phyloP scores from a whole-genome alignment of 2,113 vertebrate species.

The Strigops habroptila region DNA sequence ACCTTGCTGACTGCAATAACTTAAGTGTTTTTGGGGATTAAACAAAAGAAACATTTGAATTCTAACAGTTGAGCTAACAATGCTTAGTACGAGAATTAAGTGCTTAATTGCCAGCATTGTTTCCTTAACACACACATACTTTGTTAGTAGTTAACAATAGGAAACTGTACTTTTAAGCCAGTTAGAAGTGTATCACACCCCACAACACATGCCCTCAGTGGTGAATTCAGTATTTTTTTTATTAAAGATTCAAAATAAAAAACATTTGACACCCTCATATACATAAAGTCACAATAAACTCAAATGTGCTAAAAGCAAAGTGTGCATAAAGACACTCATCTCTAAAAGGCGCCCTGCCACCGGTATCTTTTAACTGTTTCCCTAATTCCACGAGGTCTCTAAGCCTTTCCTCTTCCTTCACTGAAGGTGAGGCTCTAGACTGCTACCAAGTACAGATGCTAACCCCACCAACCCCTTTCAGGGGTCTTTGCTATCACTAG shows the following conservation, averaged over 20 bases:
- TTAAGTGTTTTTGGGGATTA: not conserved
- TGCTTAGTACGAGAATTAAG: slow-evolving; percentile 8
- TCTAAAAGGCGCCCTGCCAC: slow-evolving; percentile 67
- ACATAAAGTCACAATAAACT: slow-evolving; percentile 56
- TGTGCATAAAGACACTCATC: slow-evolving; percentile 39
- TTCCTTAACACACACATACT: not conserved
- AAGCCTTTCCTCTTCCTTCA: slow-evolving; percentile 60
- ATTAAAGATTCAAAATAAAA: slow-evolving; percentile 61
- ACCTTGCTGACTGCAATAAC: not conserved
- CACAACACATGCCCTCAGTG: not conserved
- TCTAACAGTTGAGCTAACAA: not conserved
- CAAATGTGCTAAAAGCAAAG: slow-evolving; percentile 49
- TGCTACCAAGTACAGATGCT: not conserved
- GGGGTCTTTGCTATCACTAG: slow-evolving; percentile 31
- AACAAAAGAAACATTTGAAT: slow-evolving; percentile 26
- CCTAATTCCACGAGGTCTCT: slow-evolving; percentile 18
- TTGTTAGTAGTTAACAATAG: not conserved
- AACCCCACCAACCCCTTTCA: slow-evolving; percentile 43
- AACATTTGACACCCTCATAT: slow-evolving; percentile 55
- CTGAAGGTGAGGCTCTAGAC: slow-evolving; percentile 50
- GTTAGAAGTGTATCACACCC: not conserved
- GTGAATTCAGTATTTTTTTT: slow-evolving; percentile 31
- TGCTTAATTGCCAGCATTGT: slow-evolving; percentile 35
- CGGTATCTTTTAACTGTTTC: slow-evolving; percentile 56
- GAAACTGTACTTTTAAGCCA: not conserved